These are phyloP conservation scores for Poeciliopsis infans DNA, from an alignment of 2,797 vertebrate genomes.

Conservation along the genomic window DNA sequence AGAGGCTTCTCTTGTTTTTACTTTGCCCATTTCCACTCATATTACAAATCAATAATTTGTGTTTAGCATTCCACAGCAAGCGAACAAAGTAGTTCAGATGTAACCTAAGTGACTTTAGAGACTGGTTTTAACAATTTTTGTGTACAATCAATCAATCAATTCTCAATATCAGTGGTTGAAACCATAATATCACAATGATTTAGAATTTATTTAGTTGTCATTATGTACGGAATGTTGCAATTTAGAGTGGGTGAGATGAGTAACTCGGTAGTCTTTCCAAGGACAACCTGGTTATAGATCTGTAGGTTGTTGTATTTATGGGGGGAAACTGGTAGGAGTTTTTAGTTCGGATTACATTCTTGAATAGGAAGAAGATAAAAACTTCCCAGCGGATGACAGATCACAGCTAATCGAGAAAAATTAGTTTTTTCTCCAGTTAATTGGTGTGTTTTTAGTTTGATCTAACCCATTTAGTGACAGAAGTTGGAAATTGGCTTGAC, in stretches of 20 bases:
- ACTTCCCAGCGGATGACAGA: not conserved
- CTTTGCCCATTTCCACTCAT: slow-evolving; percentile 16
- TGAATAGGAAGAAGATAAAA: not conserved
- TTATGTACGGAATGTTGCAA: not conserved
- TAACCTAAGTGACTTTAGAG: not conserved
- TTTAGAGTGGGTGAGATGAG: not conserved
- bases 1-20: not conserved
- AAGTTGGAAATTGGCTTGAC: not conserved
- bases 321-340: not conserved
- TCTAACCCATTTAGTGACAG: not conserved
- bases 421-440: not conserved
- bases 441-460: not conserved
- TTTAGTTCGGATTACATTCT: not conserved
- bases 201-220: no score
- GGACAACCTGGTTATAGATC: not conserved
- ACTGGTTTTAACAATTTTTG: not conserved
- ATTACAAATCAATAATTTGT: slow-evolving; percentile 18
- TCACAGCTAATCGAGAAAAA: not conserved
- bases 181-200: not conserved
- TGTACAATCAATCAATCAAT: not conserved
- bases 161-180: slow-evolving; percentile 2
- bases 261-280: not conserved
- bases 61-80: slow-evolving; percentile 17
- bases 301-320: not conserved
- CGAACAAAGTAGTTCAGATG: slow-evolving; percentile 22